These are phyloP conservation scores for Mesocentrotus franciscanus DNA, from an alignment of 53 echinoderm and acorn worm genomes.

Conservation along the genomic window DNA sequence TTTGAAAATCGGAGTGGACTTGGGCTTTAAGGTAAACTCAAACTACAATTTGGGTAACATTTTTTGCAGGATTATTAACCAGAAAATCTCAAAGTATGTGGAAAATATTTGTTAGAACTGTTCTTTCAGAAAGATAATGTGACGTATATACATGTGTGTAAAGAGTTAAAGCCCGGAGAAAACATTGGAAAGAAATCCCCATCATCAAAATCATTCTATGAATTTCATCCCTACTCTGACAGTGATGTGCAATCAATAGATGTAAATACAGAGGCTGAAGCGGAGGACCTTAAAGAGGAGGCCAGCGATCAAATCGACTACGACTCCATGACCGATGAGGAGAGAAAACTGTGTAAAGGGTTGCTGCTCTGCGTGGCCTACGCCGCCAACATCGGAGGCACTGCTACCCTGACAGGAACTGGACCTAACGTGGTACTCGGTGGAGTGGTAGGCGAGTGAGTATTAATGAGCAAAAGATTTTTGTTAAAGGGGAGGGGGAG, in stretches of 20 bases:
- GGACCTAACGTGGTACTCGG: slow-evolving; percentile 87
- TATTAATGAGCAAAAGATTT: not conserved
- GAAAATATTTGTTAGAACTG: too few relatives aligned
- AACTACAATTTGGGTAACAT: too few relatives aligned
- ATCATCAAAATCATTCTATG: not conserved
- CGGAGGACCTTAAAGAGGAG: slow-evolving; percentile 19
- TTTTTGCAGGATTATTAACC: too few relatives aligned
- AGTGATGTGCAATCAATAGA: slow-evolving; percentile 22
- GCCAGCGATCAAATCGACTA: slow-evolving; percentile 54
- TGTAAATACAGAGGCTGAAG: slow-evolving; percentile 35
- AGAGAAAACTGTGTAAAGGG: slow-evolving; percentile 83
- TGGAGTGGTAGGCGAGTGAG: slow-evolving; percentile 87
- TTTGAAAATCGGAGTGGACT: too few relatives aligned
- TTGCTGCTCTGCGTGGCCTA: slow-evolving; percentile 85
- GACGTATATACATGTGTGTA: too few relatives aligned
- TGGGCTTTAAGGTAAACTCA: too few relatives aligned
- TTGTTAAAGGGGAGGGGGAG: not conserved
- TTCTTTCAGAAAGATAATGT: too few relatives aligned
- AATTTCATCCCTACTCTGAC: not conserved
- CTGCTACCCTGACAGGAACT: slow-evolving; percentile 93
- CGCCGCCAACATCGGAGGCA: slow-evolving; percentile 93
- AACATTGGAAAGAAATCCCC: not conserved
- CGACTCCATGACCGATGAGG: slow-evolving; percentile 66
- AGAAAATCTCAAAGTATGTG: too few relatives aligned
- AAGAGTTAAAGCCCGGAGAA: too few relatives aligned